Conservation (phyloP, 30 jellyfish, hydroid and myxozoan species). For the Turritopsis rubra region DNA sequence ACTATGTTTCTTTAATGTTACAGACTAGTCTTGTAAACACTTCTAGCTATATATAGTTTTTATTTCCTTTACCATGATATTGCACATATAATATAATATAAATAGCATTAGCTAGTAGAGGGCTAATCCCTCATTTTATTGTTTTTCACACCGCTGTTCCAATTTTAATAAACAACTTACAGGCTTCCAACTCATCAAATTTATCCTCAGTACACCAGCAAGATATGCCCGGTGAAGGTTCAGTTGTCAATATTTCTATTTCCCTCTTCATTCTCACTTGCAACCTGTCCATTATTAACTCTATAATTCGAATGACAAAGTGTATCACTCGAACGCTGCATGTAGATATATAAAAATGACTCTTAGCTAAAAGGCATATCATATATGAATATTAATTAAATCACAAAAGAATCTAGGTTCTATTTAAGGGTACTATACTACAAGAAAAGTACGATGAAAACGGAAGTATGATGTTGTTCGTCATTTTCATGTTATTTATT, state of each 20-base stretch:
- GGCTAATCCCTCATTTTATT: slow-evolving; percentile 44
- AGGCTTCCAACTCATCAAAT: background rate
- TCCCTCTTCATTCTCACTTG: background rate
- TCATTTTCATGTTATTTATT: too few species aligned
- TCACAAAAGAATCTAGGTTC: too few species aligned
- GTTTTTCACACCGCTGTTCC: slow-evolving; percentile 46
- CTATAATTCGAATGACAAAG: too few species aligned
- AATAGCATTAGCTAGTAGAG: slow-evolving; percentile 50
- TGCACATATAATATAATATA: too few species aligned
- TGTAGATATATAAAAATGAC: too few species aligned
- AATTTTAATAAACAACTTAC: slow-evolving; percentile 49
- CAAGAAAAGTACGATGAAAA: too few species aligned
- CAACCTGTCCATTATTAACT: background rate
- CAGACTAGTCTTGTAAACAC: background rate
- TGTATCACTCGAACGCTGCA: background rate
- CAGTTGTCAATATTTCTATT: background rate
- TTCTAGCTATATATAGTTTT: too few species aligned
- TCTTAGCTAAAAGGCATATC: too few species aligned
- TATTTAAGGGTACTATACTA: too few species aligned
- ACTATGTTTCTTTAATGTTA: background rate
- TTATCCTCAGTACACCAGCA: background rate
- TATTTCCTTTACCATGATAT: too few species aligned
- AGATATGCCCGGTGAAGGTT: background rate
- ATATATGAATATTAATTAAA: too few species aligned
- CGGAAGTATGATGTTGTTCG: too few species aligned